These are phyloP conservation scores for Hafferia zeledoni DNA, from an alignment of 2,797 vertebrate species.

Conservation along the genomic window DNA sequence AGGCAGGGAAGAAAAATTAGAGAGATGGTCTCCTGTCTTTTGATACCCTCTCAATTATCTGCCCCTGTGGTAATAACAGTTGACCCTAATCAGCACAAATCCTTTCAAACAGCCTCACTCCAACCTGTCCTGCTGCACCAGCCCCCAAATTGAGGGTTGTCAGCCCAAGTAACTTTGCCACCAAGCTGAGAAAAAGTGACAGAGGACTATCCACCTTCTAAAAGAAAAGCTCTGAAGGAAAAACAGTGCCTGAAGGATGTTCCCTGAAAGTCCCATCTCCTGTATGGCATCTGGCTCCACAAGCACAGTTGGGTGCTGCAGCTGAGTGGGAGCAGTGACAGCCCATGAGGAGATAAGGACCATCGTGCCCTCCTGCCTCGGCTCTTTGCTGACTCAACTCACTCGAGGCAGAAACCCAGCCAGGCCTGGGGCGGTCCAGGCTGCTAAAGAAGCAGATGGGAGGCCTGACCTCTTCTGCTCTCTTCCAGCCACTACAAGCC, in stretches of 20 bases:
- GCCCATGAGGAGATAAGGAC: fast-evolving
- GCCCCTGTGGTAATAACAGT: background rate
- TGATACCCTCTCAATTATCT: background rate
- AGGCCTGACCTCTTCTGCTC: background rate
- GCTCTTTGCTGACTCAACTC: background rate
- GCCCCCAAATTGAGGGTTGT: background rate
- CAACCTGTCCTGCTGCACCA: background rate
- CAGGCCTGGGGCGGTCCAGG: background rate
- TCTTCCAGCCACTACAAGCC: background rate
- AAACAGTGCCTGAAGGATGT: background rate
- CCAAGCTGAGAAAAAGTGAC: background rate
- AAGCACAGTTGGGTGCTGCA: background rate
- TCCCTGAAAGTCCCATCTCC: background rate
- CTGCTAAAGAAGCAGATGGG: background rate
- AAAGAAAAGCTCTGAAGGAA: background rate
- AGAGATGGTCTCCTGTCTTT: background rate
- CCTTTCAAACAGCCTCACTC: background rate
- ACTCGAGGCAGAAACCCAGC: background rate
- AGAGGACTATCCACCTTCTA: background rate
- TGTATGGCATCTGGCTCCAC: background rate
- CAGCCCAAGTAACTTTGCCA: background rate
- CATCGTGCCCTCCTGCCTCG: background rate
- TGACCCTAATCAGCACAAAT: background rate
- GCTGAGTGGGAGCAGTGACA: fast-evolving
- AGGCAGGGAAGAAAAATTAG: background rate